These are phyloP conservation scores for Sebastes alutus DNA, from an alignment of 2,797 vertebrate genomes.

Conservation along the genomic window DNA sequence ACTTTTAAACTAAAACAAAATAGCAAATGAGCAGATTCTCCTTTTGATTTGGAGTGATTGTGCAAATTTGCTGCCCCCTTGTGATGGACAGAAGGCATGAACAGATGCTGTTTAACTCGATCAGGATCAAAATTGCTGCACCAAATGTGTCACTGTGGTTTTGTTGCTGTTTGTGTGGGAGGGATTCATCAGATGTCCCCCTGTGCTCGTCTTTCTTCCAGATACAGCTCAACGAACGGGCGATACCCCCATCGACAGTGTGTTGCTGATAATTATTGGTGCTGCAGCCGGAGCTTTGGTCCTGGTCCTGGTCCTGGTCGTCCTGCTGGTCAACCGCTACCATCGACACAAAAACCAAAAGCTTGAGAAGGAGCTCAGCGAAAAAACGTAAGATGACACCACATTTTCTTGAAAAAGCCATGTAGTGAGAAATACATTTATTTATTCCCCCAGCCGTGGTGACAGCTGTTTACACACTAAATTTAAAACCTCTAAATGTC, in stretches of 20 bases:
- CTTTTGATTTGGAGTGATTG: slow-evolving; percentile 7
- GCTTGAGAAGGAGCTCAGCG: slow-evolving; percentile 79
- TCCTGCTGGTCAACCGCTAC: slow-evolving; percentile 85
- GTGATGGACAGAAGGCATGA: slow-evolving; percentile 17
- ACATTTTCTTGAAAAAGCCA: not conserved
- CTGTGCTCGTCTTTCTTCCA: not conserved
- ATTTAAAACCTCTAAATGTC: slow-evolving; percentile 17
- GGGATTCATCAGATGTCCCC: not conserved
- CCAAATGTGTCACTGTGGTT: not conserved
- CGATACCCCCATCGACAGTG: slow-evolving; percentile 56
- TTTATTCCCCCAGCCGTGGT: not conserved
- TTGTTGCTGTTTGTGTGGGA: not conserved
- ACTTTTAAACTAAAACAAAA: not conserved
- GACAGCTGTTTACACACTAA: not conserved
- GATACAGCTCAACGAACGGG: not conserved
- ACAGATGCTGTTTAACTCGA: not conserved
- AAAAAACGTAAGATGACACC: slow-evolving; percentile 85
- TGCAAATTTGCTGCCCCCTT: slow-evolving; percentile 58
- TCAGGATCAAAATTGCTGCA: not conserved
- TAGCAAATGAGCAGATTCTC: not conserved
- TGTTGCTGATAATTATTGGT: slow-evolving; percentile 83
- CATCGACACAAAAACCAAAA: slow-evolving; percentile 85
- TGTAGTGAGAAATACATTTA: not conserved
- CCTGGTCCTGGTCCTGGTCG: slow-evolving; percentile 83
- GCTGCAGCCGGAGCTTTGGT: slow-evolving; percentile 81